phyloP scores from a whole-genome alignment of 2,113 vertebrate genomes.

The Cololabis saira region DNA sequence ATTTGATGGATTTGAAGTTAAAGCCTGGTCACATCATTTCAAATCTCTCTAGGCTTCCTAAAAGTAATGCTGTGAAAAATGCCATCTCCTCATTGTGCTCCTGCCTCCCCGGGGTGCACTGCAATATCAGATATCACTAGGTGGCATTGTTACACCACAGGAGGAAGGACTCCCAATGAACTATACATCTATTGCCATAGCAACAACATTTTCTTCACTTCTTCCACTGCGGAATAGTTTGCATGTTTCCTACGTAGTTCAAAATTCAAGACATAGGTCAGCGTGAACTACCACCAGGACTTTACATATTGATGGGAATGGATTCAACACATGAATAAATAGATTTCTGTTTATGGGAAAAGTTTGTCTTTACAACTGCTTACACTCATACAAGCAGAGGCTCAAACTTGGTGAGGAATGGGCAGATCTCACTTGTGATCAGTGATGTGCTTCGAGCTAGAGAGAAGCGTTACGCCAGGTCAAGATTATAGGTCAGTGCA shows the following conservation, averaged over 20 bases:
- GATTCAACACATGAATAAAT: neutral
- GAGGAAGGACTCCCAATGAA: conserved; percentile 40
- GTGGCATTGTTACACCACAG: conserved; percentile 75
- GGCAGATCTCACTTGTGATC: conserved; percentile 18
- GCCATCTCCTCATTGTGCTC: neutral
- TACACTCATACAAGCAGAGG: too few relatives aligned
- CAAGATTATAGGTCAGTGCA: conserved; percentile 56
- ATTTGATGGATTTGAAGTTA: neutral
- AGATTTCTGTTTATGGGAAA: neutral
- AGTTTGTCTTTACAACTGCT: neutral
- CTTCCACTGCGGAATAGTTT: conserved; percentile 16
- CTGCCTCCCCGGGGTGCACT: conserved; percentile 21
- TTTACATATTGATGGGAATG: neutral
- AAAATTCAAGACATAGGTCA: conserved; percentile 30
- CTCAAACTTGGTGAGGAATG: conserved; percentile 9
- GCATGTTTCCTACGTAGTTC: neutral
- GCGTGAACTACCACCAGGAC: neutral
- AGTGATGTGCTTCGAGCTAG: conserved; percentile 19
- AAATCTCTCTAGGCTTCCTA: neutral
- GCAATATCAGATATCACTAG: conserved; percentile 68
- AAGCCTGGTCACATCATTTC: neutral
- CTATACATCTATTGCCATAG: conserved; percentile 63
- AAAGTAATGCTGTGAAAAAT: neutral
- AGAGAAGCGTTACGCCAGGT: conserved; percentile 38
- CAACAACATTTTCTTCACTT: conserved; percentile 41